Percentiles rank a stretch among this genome's conserved stretches.
Conservation (phyloP, 2,113 vertebrate genomes). For the Zapornia atra region DNA sequence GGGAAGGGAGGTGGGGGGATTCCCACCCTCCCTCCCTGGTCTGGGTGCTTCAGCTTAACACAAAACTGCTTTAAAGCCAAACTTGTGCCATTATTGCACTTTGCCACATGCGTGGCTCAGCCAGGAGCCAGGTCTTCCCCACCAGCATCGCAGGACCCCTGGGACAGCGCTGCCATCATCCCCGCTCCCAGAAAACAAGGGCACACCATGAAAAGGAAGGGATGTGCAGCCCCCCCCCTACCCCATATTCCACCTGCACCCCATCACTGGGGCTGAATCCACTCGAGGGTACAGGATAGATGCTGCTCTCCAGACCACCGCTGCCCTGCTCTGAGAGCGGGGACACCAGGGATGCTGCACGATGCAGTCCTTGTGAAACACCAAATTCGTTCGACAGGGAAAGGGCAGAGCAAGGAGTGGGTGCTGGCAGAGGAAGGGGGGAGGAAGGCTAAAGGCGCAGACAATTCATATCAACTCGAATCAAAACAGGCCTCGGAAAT, state of each 20-base stretch:
- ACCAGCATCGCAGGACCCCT: not conserved
- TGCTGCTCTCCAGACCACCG: not conserved
- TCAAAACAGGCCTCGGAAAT: conserved; percentile 9
- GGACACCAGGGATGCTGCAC: not conserved
- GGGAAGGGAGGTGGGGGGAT: not conserved
- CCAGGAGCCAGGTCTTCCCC: not conserved
- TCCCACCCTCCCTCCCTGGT: accelerated
- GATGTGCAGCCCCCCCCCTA: not conserved
- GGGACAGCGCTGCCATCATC: too few relatives aligned
- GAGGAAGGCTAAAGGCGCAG: conserved; percentile 11
- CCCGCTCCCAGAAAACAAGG: not conserved
- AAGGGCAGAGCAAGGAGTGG: not conserved
- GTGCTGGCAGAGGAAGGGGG: not conserved
- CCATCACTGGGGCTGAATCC: not conserved
- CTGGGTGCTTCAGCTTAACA: not conserved
- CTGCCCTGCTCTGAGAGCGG: not conserved
- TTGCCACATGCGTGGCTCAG: not conserved
- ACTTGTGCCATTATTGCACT: not conserved
- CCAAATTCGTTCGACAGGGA: accelerated
- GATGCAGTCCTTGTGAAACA: not conserved
- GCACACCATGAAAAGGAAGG: not conserved
- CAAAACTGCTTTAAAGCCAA: not conserved
- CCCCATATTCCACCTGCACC: accelerated
- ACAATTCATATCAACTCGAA: not conserved
- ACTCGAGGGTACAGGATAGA: not conserved